These are phyloP conservation scores for Melanotaenia boesemani DNA, from an alignment of 2,797 vertebrate genomes.

Conservation along the genomic window DNA sequence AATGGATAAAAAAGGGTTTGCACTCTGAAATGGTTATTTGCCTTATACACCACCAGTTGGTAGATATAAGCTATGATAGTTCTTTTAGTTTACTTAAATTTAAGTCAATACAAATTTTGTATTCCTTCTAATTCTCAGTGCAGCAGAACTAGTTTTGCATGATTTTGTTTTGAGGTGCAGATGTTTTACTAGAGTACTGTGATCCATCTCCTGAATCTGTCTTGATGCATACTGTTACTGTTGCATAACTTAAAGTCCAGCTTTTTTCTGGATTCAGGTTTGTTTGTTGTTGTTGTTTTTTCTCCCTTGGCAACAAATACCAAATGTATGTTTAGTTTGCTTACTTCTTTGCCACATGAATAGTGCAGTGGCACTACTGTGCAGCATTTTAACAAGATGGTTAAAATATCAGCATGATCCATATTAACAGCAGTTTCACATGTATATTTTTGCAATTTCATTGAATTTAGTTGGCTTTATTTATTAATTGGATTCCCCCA, in stretches of 20 bases:
- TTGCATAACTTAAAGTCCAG: background rate
- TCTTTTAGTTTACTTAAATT: slow-evolving; percentile 6
- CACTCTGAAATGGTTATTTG: slow-evolving; percentile 51
- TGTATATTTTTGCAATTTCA: background rate
- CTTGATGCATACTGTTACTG: slow-evolving; percentile 49
- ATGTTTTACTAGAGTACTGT: slow-evolving; percentile 3
- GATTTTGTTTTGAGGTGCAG: slow-evolving; percentile 5
- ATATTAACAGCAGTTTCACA: background rate
- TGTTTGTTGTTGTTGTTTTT: background rate
- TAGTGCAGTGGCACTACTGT: no score
- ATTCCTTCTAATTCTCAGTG: slow-evolving; percentile 28
- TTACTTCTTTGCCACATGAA: background rate
- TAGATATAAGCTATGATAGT: background rate
- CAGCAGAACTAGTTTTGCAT: background rate
- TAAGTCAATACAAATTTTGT: slow-evolving; percentile 16
- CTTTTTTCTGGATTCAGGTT: slow-evolving; percentile 1
- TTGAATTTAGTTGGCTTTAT: background rate
- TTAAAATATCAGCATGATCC: slow-evolving; percentile 8
- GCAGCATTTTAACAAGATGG: slow-evolving; percentile 8
- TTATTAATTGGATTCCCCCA: background rate
- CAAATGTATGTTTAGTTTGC: slow-evolving; percentile 21
- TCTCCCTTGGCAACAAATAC: slow-evolving; percentile 21
- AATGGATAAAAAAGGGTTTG: slow-evolving; percentile 35
- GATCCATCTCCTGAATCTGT: slow-evolving; percentile 41
- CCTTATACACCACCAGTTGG: slow-evolving; percentile 23